phyloP scores from a whole-genome alignment of 2,797 vertebrate species.

The Pseudopleuronectes americanus region DNA sequence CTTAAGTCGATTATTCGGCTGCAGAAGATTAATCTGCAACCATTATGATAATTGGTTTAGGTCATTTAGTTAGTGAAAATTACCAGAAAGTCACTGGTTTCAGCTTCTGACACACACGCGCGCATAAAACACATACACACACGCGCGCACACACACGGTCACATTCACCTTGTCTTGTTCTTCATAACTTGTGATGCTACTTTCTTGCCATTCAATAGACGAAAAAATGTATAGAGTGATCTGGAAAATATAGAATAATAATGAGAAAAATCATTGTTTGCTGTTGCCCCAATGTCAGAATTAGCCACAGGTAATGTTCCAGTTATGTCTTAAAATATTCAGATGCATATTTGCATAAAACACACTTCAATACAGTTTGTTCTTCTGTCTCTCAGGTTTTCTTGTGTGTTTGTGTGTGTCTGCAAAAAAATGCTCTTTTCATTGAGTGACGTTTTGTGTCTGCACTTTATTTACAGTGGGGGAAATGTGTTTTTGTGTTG shows the following conservation, averaged over 20 bases:
- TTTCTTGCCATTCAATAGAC: too few species aligned
- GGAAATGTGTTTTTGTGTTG: slow-evolving; percentile 94
- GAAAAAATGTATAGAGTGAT: background rate
- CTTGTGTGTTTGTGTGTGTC: background rate
- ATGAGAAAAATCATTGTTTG: background rate
- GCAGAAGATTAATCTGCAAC: background rate
- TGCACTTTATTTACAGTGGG: slow-evolving; percentile 86
- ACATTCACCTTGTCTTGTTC: too few species aligned
- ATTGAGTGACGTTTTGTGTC: slow-evolving; percentile 46
- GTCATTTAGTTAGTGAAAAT: background rate
- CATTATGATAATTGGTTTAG: background rate
- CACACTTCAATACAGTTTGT: slow-evolving; percentile 18
- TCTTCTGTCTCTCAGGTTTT: slow-evolving; percentile 11
- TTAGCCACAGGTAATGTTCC: slow-evolving; percentile 12
- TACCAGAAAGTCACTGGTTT: background rate
- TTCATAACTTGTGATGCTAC: too few species aligned
- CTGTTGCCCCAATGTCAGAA: background rate
- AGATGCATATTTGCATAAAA: slow-evolving; percentile 16
- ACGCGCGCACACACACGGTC: too few species aligned
- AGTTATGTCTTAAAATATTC: slow-evolving; percentile 19
- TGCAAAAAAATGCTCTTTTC: slow-evolving; percentile 33
- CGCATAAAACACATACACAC: too few species aligned
- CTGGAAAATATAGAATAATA: background rate
- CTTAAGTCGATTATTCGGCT: background rate
- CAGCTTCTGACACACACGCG: background rate